Evolutionary conservation across 1,140 invertebrate species (phyloP), one percentile per base, ranked within the genome.

Genomic region (Coboldia fuscipes): DNA sequence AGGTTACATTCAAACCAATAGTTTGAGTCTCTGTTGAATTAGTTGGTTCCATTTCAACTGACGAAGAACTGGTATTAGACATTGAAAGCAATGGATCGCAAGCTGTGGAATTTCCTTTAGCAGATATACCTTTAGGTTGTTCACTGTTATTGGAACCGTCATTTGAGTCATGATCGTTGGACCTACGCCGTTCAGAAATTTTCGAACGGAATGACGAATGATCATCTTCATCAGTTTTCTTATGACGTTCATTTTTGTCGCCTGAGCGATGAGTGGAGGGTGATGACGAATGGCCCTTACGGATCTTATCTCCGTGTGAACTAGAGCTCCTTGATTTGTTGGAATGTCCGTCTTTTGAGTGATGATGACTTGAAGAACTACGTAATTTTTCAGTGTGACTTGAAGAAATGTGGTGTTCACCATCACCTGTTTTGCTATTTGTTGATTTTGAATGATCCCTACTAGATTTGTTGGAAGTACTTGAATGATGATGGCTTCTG

Each of bases 141-240:
- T 7, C 6, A 3, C 55, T 50, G 36, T 57, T 59, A 13, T 41
- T 41, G 12, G 6, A 12, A 29, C 64, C 65, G 44, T 68, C 65
- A 39, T 66, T 66, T 2, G 65, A 68, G 50, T 69, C 66, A 37
- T 64, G 49, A 40, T 68, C 65, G 3, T 62, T 65, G 4, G 64
- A 66, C 21, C 65, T 41, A 24, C 65, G 45, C 38, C 62, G 57
- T 3, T 58, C 56, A 23, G 12, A 12, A 10, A 20, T 12, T 13
- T 29, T 29, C 14, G 8, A 8, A 29, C 14, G 27, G 14, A n/a
- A 15, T 9, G 14, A 6, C 14, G 27, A 65, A 45, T 66, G 63
- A 49, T 68, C 65, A 41, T 67, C 64, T 40, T 49, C 46, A 17
- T 27, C 34, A 19, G 46, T 45, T 34, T 59, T 58, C 39, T 59